Percentiles rank a stretch among this genome's conserved stretches.
Evolutionary conservation across 1,140 invertebrate genomes (phyloP).

Genomic region (Cherax destructor): DNA sequence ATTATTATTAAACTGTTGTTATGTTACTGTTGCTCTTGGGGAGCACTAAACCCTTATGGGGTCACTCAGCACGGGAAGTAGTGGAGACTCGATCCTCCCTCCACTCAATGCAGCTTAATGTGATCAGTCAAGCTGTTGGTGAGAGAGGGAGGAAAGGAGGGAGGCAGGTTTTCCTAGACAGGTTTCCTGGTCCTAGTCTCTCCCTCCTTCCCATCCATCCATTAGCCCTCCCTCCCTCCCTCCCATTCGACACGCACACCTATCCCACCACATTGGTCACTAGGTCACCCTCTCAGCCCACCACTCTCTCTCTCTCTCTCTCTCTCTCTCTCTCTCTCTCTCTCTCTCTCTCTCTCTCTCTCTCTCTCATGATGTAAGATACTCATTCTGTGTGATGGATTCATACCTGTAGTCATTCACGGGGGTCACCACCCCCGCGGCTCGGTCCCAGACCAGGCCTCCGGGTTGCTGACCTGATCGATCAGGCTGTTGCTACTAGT

Average conservation of each 20-base stretch:
- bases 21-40: too few relatives aligned
- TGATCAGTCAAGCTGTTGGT: neutral
- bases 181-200: too few relatives aligned
- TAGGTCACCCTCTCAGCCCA: neutral
- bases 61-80: too few relatives aligned
- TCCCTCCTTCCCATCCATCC: too few relatives aligned
- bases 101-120: neutral
- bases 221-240: too few relatives aligned
- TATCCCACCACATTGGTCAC: neutral
- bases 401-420: neutral
- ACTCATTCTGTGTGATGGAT: neutral
- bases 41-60: neutral
- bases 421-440: neutral
- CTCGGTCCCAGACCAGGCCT: neutral
- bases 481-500: too few relatives aligned
- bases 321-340: neutral
- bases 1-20: neutral
- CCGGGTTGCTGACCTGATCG: too few relatives aligned
- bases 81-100: neutral
- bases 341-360: neutral
- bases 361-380: neutral
- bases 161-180: neutral
- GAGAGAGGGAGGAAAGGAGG: neutral
- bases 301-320: neutral
- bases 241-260: neutral